A percentile compares a stretch with the other conserved stretches of the same genome.
These are phyloP conservation scores for Rhynchomys soricoides DNA, from an alignment of 2,113 vertebrate genomes.

Conservation along the genomic window DNA sequence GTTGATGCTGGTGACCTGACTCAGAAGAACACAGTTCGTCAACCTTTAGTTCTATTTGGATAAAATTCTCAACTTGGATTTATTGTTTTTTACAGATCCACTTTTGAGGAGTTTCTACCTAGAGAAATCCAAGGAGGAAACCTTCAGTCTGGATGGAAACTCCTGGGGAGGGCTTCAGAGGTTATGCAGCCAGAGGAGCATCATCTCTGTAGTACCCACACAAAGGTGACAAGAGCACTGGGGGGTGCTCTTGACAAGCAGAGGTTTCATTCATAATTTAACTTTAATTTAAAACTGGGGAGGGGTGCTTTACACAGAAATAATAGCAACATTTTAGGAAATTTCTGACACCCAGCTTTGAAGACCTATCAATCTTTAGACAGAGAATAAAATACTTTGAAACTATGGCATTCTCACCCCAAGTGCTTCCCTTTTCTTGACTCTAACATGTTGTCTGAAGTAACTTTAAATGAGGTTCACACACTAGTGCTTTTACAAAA, in stretches of 20 bases:
- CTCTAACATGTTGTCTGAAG: conserved; percentile 31
- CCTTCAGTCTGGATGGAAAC: conserved; percentile 38
- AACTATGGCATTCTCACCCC: conserved; percentile 15
- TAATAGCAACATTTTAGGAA: conserved; percentile 45
- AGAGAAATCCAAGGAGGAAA: conserved; percentile 58
- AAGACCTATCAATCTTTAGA: conserved; percentile 18
- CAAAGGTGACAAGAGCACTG: background rate
- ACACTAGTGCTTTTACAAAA: conserved; percentile 7
- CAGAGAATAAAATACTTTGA: conserved; percentile 53
- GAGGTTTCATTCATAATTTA: conserved; percentile 38
- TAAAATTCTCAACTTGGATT: conserved; percentile 62
- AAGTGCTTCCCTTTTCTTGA: background rate
- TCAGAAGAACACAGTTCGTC: conserved; percentile 21
- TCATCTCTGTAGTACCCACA: background rate
- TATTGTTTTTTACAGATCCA: conserved; percentile 66
- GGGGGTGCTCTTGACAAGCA: background rate
- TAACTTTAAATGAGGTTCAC: conserved; percentile 60
- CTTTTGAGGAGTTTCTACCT: conserved; percentile 62
- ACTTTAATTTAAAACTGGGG: conserved; percentile 48
- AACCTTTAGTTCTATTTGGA: conserved; percentile 4
- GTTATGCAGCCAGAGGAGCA: background rate
- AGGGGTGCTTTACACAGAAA: conserved; percentile 51
- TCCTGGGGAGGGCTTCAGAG: background rate
- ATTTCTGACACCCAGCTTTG: conserved; percentile 43
- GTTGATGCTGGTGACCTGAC: background rate